Evolutionary conservation across 2,888 invertebrate species (phyloP), one percentile per base, ranked within the genome.

Genomic region (Fragum sueziense): DNA sequence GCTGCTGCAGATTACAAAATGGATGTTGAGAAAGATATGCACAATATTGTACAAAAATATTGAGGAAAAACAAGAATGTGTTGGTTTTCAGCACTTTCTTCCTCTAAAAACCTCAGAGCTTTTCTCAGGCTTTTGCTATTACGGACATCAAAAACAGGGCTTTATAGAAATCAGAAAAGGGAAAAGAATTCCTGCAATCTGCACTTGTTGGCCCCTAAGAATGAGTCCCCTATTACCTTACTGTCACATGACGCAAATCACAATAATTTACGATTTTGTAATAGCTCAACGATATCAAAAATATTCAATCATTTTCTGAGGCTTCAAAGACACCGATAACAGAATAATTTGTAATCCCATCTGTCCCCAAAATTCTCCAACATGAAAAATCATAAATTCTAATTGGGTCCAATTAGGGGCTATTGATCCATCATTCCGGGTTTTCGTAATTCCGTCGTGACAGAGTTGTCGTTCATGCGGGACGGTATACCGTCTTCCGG

Each of bases 351-450:
- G 57, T 70, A 57, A 68, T 52, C 70, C 81, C 81, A 81, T 81
- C 81, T 81, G 81, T 81, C 74, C 81, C 14, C 29, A 74, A 70
- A 72, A 70, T 75, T 77, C 72, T 70, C 34, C 52, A 33, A 31
- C 41, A 7, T n/a, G 70, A 62, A 59, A 76, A 77, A 77, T 80
- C 74, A 71, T 80, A 74, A 76, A 76, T 77, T 74, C 80, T 80
- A 80, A 80, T 77, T 74, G 80, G 76, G 34, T 25, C 41, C 33
- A 69, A 74, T 80, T 80, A 71, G 59, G 29, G 67, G 67, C 65
- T 73, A 80, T 80, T 80, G 80, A 80, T 80, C 70, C 54, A 29
- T 69, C 31, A 62, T 62, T 22, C 25, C 25, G 57, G 57, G n/a
- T n/a, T n/a, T n/a, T n/a, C n/a, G n/a, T n/a, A n/a, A n/a, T n/a